Evolutionary conservation across 2,113 vertebrate genomes (phyloP), one percentile per base, ranked within the genome.

Genomic region (Canis aureus): DNA sequence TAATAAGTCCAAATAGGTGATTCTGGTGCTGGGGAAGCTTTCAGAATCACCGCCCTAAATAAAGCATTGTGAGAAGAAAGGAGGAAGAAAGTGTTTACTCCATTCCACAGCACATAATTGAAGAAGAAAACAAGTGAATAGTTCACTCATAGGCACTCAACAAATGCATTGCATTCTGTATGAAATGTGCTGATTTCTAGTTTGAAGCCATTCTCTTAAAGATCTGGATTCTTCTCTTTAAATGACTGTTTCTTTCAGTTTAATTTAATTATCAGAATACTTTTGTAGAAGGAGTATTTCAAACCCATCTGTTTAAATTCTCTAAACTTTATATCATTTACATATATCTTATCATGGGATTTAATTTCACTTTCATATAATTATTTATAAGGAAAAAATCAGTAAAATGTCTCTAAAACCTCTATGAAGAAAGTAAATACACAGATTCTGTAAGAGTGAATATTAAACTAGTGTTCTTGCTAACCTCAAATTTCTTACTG

Each of bases 101-200:
- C 57, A 92, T 71, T 83, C 9, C 0, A 35, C 2, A 62, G 20
- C 10, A 73, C 16, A 38, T 55, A 82, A 86, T 16, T 82, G 55
- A 74, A 51, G 53, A 89, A 94, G 38, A 78, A 80, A 76, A 66
- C 35, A 57, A 81, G 22, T 23, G 83, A 93, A 79, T 89, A 43
- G 92, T 89, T 78, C 32, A 67, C 1, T 60, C 66, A 43, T 9
- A 57, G 38, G 5, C 55, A 78, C 7, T 49, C 11, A 53, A 17
- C 25, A 93, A 87, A 81, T 82, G 62, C 7, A 9, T 88, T 59
- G 38, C 9, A 88, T 89, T 95, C 23, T 88, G 23, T 32, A 38
- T 84, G 55, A 85, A 88, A 88, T 64, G 15, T 86, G 55, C n/a
- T 96, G 62, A 93, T 92, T 89, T 96, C 35, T 93, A 89, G 35